Conservation (phyloP, 2,797 vertebrate genomes). For the Ctenopoma kingsleyae region DNA sequence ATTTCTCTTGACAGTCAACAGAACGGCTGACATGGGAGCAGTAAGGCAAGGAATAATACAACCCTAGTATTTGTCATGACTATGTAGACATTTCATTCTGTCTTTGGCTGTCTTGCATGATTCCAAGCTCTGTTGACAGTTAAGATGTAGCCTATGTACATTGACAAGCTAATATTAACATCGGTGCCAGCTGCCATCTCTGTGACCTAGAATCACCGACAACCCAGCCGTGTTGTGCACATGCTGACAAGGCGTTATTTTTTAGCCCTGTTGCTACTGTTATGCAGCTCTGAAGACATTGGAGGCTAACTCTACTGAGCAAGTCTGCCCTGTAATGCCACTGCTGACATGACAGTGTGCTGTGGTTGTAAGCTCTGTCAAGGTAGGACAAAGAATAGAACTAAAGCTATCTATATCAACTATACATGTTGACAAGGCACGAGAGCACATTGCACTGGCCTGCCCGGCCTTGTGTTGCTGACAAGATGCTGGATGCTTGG, state of each 20-base stretch:
- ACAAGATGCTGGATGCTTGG: conserved; percentile 57
- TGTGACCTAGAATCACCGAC: conserved; percentile 61
- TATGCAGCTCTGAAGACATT: conserved; percentile 43
- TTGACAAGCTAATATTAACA: conserved; percentile 54
- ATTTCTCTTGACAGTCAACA: too few relatives aligned
- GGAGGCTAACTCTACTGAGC: conserved; percentile 10
- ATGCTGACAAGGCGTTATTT: conserved; percentile 52
- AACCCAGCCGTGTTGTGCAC: conserved; percentile 48
- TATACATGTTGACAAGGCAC: conserved; percentile 62
- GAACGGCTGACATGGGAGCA: conserved; percentile 3
- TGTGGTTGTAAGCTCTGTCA: conserved; percentile 25
- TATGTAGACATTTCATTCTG: conserved; percentile 19
- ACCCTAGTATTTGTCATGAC: background rate
- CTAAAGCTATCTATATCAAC: conserved; percentile 46
- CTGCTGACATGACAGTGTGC: conserved; percentile 47
- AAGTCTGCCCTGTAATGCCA: conserved; percentile 29
- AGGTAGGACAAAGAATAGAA: conserved; percentile 31
- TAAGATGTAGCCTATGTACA: conserved; percentile 37
- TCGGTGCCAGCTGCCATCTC: conserved; percentile 42
- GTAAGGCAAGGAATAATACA: conserved; percentile 19
- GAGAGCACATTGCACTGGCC: conserved; percentile 15
- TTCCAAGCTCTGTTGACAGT: conserved; percentile 39
- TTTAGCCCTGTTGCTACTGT: conserved; percentile 32
- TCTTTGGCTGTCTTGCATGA: background rate
- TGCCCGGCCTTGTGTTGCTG: conserved; percentile 35